Evolutionary conservation across 2,797 vertebrate species (phyloP).

Genomic region (Pangasius djambal): DNA sequence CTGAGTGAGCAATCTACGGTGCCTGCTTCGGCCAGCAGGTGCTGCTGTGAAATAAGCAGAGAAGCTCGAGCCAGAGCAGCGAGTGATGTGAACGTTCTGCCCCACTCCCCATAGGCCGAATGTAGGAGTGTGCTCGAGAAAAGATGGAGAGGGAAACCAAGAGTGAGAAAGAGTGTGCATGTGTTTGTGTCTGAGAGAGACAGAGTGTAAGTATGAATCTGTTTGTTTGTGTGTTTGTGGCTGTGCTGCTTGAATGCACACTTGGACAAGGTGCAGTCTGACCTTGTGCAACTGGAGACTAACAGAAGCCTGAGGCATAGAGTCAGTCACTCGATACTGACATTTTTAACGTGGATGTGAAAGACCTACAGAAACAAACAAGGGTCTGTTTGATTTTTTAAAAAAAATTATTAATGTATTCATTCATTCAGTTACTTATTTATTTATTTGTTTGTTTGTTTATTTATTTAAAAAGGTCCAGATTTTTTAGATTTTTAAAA

Average conservation of each 20-base stretch:
- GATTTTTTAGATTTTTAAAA: not conserved
- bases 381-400: not conserved
- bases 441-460: too few relatives aligned
- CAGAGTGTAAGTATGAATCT: constrained; percentile 48
- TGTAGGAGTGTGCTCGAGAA: constrained; percentile 34
- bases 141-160: constrained; percentile 10
- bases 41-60: constrained; percentile 84
- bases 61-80: constrained; percentile 70
- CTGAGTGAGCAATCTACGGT: constrained; percentile 61
- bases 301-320: constrained; percentile 53
- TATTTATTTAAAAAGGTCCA: not conserved
- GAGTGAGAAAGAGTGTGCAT: constrained; percentile 13
- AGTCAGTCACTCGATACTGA: constrained; percentile 52
- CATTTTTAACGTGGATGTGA: constrained; percentile 52
- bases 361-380: constrained; percentile 46
- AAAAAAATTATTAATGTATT: not conserved
- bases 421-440: not conserved
- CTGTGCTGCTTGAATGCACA: constrained; percentile 49
- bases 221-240: constrained; percentile 55
- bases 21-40: constrained; percentile 81
- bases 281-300: constrained; percentile 60
- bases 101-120: constrained; percentile 72
- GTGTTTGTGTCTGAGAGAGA: constrained; percentile 24
- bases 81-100: constrained; percentile 73
- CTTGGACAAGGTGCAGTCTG: constrained; percentile 58